Base-by-base conservation (phyloP, 1,140 invertebrate genomes). In the Centruroides vittatus region DNA sequence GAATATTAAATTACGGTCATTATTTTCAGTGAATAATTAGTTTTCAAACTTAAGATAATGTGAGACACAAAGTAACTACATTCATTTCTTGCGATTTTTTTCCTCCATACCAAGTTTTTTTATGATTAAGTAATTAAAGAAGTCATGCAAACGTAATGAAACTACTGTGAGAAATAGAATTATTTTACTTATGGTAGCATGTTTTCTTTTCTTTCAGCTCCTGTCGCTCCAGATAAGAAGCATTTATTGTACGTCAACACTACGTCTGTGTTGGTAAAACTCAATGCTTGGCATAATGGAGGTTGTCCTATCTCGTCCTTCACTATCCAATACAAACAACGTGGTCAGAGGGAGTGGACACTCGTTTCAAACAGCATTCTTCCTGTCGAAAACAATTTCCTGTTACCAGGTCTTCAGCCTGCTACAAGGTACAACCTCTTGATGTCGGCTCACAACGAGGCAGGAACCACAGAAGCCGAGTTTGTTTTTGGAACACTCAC, bases 361-460 rank as follows among this genome's bases (percentile, higher is more conserved):
- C 49, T 65, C 23, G 55, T 70, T 4, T 64, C 68, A 7, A 69
- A 60, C 23, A 61, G 58, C 36, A 49, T 65, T n/a, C 58, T 59
- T 47, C 50, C 66, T 12, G 47, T 57, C 0, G 55, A 61, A 11
- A 60, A 67, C 36, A 50, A 59, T n/a, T 63, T 67, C 41, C 89
- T 93, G 72, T 88, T 94, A 41, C 76, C 92, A 61, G 92, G 94
- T 71, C 75, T 97, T 64, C 89, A 91, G 68, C 89, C 93, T 0
- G 92, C 89, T 7, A 91, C 85, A 12, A 93, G 91, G 89, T 96
- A 96, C 72, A 84, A 89, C 63, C 72, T 78, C 68, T 82, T 84
- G 62, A 85, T 95, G 56, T 88, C 86, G 0, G 91, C 92, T 0
- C 84, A 90, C 73, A 95, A 94, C 73, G 90, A 93, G 71, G 91